Conservation (phyloP, 1,140 invertebrate genomes). For the Triops cancriformis region DNA sequence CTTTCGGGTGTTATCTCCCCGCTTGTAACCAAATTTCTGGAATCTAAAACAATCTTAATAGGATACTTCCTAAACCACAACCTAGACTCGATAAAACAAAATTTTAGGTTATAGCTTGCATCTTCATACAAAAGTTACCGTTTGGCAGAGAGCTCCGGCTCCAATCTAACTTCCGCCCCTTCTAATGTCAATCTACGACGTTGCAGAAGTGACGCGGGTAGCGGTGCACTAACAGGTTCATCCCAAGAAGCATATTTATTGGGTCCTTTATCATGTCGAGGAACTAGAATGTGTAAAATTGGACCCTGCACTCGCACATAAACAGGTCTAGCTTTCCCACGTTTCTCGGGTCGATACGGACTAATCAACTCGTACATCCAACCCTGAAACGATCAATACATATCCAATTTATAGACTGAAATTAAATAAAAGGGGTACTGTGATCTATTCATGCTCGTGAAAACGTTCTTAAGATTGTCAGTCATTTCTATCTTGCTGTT, state of each 20-base stretch:
- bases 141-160: not conserved
- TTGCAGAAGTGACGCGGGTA: not conserved
- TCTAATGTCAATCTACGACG: not conserved
- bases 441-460: too few species aligned
- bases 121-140: not conserved
- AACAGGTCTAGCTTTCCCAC: not conserved
- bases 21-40: not conserved
- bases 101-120: not conserved
- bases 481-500: not conserved
- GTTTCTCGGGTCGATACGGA: not conserved
- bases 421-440: too few species aligned
- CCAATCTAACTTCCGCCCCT: not conserved
- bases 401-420: too few species aligned
- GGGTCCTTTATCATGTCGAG: not conserved
- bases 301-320: not conserved
- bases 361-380: constrained; percentile 4
- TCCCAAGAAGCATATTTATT: not conserved
- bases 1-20: not conserved
- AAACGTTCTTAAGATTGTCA: too few species aligned
- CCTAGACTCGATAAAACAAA: not conserved
- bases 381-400: not conserved
- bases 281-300: not conserved
- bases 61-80: not conserved
- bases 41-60: not conserved
- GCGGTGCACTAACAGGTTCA: not conserved